Evolutionary conservation across 2,888 invertebrate species (phyloP).

Genomic region (Seira sanloemensis): DNA sequence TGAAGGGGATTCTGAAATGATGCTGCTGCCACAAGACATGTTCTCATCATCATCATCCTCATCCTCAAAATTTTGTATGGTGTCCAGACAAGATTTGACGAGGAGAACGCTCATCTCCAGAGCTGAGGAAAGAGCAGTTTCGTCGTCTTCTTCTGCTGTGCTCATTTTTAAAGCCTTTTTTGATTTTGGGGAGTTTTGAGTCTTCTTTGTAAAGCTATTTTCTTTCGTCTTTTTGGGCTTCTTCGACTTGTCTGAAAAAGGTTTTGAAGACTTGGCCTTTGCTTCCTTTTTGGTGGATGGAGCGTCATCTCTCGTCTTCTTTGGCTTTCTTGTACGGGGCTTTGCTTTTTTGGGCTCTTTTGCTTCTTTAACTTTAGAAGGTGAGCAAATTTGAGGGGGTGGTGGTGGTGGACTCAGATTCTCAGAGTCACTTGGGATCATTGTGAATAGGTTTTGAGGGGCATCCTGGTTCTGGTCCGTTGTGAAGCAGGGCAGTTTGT

Average conservation of each 20-base stretch:
- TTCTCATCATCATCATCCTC: slow-evolving; percentile 28
- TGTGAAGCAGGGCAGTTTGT: background rate
- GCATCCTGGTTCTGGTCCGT: background rate
- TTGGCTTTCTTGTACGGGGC: slow-evolving; percentile 17
- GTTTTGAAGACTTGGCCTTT: background rate
- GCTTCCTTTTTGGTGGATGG: background rate
- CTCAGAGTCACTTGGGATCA: slow-evolving; percentile 35
- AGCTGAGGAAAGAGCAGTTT: background rate
- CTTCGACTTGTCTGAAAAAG: background rate
- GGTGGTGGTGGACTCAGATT: slow-evolving; percentile 33
- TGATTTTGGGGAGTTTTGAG: background rate
- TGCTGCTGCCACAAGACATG: slow-evolving; percentile 16
- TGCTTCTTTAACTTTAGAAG: too few relatives aligned
- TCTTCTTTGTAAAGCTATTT: background rate
- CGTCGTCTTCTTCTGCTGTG: background rate
- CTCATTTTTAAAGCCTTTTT: background rate
- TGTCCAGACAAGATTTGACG: slow-evolving; percentile 51
- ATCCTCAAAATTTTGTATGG: slow-evolving; percentile 2
- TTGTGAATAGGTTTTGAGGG: slow-evolving; percentile 12
- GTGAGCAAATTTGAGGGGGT: background rate
- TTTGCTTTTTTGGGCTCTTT: slow-evolving; percentile 9
- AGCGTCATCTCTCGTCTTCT: background rate
- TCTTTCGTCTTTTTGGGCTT: background rate
- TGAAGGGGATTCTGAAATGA: slow-evolving; percentile 12
- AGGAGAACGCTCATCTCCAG: slow-evolving; percentile 54